phyloP scores from a whole-genome alignment of 2,888 invertebrate species.

The Drosophila neoperkinsi region DNA sequence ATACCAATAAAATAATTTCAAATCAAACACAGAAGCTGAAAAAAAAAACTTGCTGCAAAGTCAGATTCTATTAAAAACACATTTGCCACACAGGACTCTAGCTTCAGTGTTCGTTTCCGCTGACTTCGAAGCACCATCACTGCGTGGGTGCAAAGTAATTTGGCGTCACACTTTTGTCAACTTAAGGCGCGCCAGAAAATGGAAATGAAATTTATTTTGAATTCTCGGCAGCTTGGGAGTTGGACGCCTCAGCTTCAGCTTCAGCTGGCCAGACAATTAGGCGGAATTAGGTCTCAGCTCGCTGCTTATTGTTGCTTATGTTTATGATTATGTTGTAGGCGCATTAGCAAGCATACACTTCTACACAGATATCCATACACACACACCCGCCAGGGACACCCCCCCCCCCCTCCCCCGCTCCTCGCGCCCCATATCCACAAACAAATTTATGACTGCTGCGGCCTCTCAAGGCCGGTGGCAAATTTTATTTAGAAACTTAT shows the following conservation, averaged over 20 bases:
- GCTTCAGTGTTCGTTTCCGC: neutral
- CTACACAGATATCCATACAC: slow-evolving; percentile 1
- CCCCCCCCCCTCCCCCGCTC: neutral
- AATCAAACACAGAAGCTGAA: slow-evolving; percentile 46
- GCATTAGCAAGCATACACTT: slow-evolving; percentile 53
- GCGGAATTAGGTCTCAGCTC: slow-evolving; percentile 77
- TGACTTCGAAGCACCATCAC: neutral
- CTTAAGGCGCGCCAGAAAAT: slow-evolving; percentile 16
- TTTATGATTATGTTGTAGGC: slow-evolving; percentile 63
- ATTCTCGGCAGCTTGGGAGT: neutral
- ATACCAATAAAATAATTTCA: slow-evolving; percentile 64
- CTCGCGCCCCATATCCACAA: neutral
- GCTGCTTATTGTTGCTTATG: slow-evolving; percentile 57
- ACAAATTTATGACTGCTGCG: slow-evolving; percentile 21
- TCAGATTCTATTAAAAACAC: slow-evolving; percentile 61
- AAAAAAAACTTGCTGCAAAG: neutral
- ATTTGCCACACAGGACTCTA: slow-evolving; percentile 45
- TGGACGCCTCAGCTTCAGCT: slow-evolving; percentile 14
- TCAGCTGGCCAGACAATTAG: slow-evolving; percentile 57
- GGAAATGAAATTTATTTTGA: slow-evolving; percentile 29
- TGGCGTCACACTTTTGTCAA: slow-evolving; percentile 39
- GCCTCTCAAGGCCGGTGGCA: slow-evolving; percentile 31
- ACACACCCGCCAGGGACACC: neutral
- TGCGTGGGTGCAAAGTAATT: slow-evolving; percentile 35
- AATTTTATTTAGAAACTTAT: slow-evolving; percentile 58